A percentile compares a stretch with the other conserved stretches of the same genome.
phyloP scores from a whole-genome alignment of 2,113 vertebrate species.

The Chaetodon trifascialis region DNA sequence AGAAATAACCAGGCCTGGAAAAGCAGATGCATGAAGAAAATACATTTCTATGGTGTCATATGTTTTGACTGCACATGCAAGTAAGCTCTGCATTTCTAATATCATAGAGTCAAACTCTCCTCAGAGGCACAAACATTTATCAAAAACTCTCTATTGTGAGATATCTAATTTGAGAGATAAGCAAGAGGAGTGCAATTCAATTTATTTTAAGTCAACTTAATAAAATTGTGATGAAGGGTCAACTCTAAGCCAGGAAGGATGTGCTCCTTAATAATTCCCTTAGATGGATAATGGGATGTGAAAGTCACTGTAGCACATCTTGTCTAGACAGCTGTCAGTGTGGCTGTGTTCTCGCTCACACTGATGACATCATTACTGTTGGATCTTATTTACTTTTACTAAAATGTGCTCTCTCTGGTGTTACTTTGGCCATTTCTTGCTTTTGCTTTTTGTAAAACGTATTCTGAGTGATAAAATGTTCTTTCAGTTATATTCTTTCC shows the following conservation, averaged over 20 bases:
- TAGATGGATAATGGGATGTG: not conserved
- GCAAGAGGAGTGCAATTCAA: not conserved
- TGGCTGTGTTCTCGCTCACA: slow-evolving; percentile 39
- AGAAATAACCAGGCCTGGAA: not conserved
- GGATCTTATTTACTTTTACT: not conserved
- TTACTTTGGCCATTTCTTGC: not conserved
- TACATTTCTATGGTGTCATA: not conserved
- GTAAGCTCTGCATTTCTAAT: not conserved
- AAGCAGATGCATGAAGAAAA: not conserved
- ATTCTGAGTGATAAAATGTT: not conserved
- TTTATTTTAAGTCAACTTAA: not conserved
- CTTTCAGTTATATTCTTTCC: not conserved
- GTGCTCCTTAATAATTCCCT: not conserved
- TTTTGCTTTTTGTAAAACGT: slow-evolving; percentile 26
- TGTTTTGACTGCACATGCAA: not conserved
- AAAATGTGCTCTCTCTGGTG: slow-evolving; percentile 1
- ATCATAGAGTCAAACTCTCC: not conserved
- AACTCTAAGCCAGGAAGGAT: not conserved
- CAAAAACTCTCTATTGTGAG: not conserved
- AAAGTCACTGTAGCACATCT: slow-evolving; percentile 53
- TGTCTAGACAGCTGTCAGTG: slow-evolving; percentile 63
- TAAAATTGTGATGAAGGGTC: slow-evolving; percentile 9
- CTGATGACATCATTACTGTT: slow-evolving; percentile 17
- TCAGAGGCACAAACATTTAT: not conserved
- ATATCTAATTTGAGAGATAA: slow-evolving; percentile 1